These are phyloP conservation scores for Anniella stebbinsi DNA, from an alignment of 2,797 vertebrate species.

Conservation along the genomic window DNA sequence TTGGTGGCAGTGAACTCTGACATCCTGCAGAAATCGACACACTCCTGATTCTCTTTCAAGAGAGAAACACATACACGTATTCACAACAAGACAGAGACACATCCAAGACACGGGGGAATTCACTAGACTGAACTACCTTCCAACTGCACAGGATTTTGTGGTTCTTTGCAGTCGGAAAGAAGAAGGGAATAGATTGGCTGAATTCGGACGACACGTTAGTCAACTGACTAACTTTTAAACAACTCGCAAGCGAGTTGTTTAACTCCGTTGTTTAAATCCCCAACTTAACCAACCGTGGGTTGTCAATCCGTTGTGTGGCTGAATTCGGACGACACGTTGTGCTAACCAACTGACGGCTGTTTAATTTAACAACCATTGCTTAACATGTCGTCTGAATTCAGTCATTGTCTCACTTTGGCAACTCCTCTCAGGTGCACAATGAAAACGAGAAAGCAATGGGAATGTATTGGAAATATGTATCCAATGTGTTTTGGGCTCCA, in stretches of 20 bases:
- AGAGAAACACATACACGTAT: neutral
- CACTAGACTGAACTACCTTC: conserved; percentile 9
- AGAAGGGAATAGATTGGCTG: neutral
- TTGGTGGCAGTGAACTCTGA: conserved; percentile 47
- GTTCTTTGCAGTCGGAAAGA: neutral
- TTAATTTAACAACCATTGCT: too few relatives aligned
- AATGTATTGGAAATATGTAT: conserved; percentile 4
- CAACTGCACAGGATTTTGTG: neutral
- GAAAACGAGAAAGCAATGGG: neutral
- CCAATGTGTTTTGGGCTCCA: neutral
- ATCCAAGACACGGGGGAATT: neutral
- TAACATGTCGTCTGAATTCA: too few relatives aligned
- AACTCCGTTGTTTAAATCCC: too few relatives aligned
- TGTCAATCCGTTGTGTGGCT: too few relatives aligned
- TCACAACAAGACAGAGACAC: conserved; percentile 5
- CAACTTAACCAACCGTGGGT: too few relatives aligned
- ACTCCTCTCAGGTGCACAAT: neutral
- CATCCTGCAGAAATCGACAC: conserved; percentile 27
- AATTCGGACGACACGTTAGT: too few relatives aligned
- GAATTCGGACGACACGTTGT: too few relatives aligned
- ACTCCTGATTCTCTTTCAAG: conserved; percentile 35
- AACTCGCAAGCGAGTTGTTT: too few relatives aligned
- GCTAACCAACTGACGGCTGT: too few relatives aligned
- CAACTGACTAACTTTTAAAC: too few relatives aligned
- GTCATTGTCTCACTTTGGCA: neutral